Base-by-base conservation (phyloP, 2,113 vertebrate genomes). In the Seriola dumerili region DNA sequence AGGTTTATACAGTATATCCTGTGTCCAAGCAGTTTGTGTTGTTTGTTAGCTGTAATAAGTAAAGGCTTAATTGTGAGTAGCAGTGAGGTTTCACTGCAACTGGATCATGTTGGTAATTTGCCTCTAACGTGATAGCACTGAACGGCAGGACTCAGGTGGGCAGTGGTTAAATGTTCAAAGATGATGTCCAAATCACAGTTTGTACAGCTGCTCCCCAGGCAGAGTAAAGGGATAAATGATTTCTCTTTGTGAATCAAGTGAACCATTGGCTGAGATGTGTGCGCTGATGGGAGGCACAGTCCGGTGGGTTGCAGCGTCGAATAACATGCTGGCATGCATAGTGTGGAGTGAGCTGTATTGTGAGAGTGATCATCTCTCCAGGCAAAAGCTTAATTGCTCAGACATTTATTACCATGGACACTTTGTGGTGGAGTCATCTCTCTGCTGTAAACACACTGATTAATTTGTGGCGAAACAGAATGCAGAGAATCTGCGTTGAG, bases 181-280 rank as follows among this genome's bases (percentile, higher is more conserved):
- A 81, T 54, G 64, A 50, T 21, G 64, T 89, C 85, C 80, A 89
- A 88, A 90, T 85, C 71, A 32, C 42, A 50, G 69, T 75, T 62
- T 86, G 70, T 71, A 82, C 93, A 93, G 90, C 91, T 93, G 92
- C 81, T 86, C 73, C 90, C 81, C 79, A 40, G 76, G 62, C 69
- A 61, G 50, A 81, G 44, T 7, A 63, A 48, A 17, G 17, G 42
- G 59, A 68, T 80, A 71, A 89, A 87, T 71, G 67, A 83, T 80
- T 85, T 83, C 66, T 85, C 67, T 84, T 57, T 81, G 70, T 87
- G 81, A 81, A 48, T 86, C n/a, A 19, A 88, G 59, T 59, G 34
- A 61, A 77, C 62, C 64, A 32, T 74, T 79, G 70, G 74, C 66
- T 72, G 67, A 63, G 64, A 40, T 40, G 46, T 74, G 67, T 66